Base-by-base conservation (phyloP, 2,888 invertebrate genomes). In the Oscheius onirici region DNA sequence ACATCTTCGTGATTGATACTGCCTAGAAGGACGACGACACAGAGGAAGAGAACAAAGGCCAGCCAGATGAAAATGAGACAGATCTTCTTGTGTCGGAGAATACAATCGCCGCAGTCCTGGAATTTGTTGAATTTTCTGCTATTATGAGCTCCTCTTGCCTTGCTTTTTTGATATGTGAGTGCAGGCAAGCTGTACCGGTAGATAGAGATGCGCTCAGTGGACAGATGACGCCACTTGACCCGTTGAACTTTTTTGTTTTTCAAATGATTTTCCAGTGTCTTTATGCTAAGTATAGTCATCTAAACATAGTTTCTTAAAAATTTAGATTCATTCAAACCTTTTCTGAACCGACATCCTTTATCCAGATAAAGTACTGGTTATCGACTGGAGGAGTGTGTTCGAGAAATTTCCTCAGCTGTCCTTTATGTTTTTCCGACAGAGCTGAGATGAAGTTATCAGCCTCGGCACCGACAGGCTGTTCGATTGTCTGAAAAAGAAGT, bases 141-240 rank as follows among this genome's bases (percentile, higher is more conserved):
- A 17, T 10, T 51, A 11, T 51, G 20, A 17, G n/a, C 8, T 51
- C 8, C 8, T 8, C 13, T 11, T 24, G 26, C 58, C 51, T 52
- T 58, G 49, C 66, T 71, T 22, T 70, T 70, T 70, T 78, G 72
- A 63, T 77, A 76, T 44, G 78, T 78, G 34, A 80, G 73, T 11
- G 80, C 78, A 5, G 80, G 80, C 11, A 80, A 26, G 51, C 75
- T 75, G 57, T 80, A 80, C 43, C 80, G 72, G 73, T 80, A 80
- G 57, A 80, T 73, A 11, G 80, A 80, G 0, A 78, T 72, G 15
- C 80, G 49, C 40, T 80, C 80, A 17, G 80, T 58, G 3, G 78
- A 78, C 40, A 78, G 61, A 70, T 80, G 78, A 20, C 80, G 54
- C 80, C 80, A 80, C 65, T 80, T 80, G n/a, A 80, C 80, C 51